A percentile compares a stretch with the other conserved stretches of the same genome.
These are phyloP conservation scores for Halichoerus grypus DNA, from an alignment of 2,113 vertebrate species.

Conservation along the genomic window DNA sequence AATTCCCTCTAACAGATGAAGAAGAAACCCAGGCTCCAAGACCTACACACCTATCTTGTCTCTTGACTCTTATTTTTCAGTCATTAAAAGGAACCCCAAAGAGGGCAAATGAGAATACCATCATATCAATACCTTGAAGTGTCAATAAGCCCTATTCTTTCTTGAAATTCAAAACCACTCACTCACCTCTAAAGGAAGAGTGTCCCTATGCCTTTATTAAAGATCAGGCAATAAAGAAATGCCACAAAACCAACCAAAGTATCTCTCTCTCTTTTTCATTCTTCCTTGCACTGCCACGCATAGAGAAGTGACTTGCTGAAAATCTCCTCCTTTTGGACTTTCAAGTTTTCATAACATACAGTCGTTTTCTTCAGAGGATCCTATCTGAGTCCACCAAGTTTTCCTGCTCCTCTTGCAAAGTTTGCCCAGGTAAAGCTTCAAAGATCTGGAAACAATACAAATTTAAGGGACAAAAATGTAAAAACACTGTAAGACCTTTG, in stretches of 20 bases:
- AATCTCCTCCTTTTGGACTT: constrained; percentile 78
- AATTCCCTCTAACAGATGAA: neutral
- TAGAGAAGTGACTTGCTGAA: constrained; percentile 58
- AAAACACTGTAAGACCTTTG: constrained; percentile 76
- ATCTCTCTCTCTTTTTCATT: neutral
- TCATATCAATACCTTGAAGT: neutral
- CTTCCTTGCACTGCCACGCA: constrained; percentile 59
- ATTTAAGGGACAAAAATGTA: constrained; percentile 71
- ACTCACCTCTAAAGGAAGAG: neutral
- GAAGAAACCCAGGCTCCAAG: neutral
- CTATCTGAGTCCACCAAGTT: constrained; percentile 73
- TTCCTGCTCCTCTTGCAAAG: constrained; percentile 73
- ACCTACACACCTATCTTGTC: neutral
- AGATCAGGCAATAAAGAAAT: constrained; percentile 71
- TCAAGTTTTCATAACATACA: constrained; percentile 72
- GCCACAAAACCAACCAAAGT: constrained; percentile 69
- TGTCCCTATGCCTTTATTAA: constrained; percentile 37
- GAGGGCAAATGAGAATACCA: neutral
- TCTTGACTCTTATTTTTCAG: neutral
- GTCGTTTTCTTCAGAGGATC: constrained; percentile 76
- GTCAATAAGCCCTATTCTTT: neutral
- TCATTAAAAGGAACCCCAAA: neutral
- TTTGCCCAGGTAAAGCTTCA: constrained; percentile 69
- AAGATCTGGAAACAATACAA: constrained; percentile 64
- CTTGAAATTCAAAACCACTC: neutral